These are phyloP conservation scores for Hemichromis elongatus DNA, from an alignment of 2,113 vertebrate species.

Conservation along the genomic window DNA sequence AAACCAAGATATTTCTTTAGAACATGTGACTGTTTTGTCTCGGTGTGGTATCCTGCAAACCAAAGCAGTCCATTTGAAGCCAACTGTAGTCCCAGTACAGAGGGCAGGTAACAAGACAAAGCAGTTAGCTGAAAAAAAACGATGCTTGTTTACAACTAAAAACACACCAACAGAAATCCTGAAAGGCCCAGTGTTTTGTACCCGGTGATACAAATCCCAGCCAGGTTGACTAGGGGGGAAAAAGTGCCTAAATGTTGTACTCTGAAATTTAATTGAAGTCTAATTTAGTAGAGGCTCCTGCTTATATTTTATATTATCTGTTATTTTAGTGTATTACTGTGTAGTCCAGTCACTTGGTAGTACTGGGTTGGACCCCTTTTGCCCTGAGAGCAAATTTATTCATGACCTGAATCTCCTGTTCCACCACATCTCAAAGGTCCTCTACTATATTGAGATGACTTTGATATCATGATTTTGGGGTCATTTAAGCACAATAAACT, in stretches of 20 bases:
- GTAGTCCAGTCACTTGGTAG: background rate
- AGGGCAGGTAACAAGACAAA: background rate
- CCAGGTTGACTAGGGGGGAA: background rate
- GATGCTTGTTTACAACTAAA: background rate
- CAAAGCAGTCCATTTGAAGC: background rate
- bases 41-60: background rate
- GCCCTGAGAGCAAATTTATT: background rate
- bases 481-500: background rate
- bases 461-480: background rate
- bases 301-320: background rate
- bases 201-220: background rate
- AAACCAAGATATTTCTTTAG: background rate
- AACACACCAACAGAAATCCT: background rate
- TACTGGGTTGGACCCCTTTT: background rate
- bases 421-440: background rate
- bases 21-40: background rate
- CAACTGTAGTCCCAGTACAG: background rate
- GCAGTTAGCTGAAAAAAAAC: background rate
- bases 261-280: background rate
- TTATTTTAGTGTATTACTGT: background rate
- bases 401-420: background rate
- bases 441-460: background rate
- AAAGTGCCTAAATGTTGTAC: background rate
- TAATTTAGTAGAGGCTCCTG: background rate
- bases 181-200: background rate